These are phyloP conservation scores for Pseudopodoces humilis DNA, from an alignment of 2,113 vertebrate genomes.

Conservation along the genomic window DNA sequence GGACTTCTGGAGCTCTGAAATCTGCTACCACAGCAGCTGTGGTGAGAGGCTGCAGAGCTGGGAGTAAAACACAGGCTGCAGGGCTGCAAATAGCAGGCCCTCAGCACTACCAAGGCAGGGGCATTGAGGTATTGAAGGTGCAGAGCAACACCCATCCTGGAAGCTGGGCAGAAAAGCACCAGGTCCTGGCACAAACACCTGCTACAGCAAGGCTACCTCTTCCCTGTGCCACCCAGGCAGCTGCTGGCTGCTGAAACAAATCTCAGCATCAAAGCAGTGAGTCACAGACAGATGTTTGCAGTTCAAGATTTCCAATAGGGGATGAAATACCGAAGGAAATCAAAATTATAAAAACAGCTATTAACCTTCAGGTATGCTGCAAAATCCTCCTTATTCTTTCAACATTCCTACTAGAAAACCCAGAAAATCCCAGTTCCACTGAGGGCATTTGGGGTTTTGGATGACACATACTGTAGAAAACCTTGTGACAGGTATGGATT, in stretches of 20 bases:
- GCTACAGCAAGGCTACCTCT: not conserved
- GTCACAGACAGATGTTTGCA: not conserved
- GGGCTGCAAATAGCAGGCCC: not conserved
- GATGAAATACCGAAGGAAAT: not conserved
- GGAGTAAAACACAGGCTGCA: not conserved
- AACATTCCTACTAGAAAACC: not conserved
- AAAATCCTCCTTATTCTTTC: not conserved
- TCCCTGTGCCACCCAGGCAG: not conserved
- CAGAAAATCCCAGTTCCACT: not conserved
- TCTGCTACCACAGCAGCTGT: not conserved
- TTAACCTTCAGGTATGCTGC: not conserved
- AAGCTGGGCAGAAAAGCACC: not conserved
- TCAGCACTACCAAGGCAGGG: not conserved
- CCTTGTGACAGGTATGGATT: not conserved
- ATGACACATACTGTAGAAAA: not conserved
- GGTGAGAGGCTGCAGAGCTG: not conserved
- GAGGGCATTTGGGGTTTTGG: not conserved
- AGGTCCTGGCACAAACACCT: not conserved
- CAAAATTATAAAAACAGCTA: not conserved
- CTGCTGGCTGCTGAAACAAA: not conserved
- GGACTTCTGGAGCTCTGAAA: not conserved
- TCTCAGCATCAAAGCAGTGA: not conserved
- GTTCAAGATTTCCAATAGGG: not conserved
- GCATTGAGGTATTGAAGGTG: not conserved
- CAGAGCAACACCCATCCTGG: not conserved